A percentile compares a stretch with the other conserved stretches of the same genome.
These are phyloP conservation scores for Polyommatus iphigenia DNA, from an alignment of 2,888 invertebrate genomes.

Conservation along the genomic window DNA sequence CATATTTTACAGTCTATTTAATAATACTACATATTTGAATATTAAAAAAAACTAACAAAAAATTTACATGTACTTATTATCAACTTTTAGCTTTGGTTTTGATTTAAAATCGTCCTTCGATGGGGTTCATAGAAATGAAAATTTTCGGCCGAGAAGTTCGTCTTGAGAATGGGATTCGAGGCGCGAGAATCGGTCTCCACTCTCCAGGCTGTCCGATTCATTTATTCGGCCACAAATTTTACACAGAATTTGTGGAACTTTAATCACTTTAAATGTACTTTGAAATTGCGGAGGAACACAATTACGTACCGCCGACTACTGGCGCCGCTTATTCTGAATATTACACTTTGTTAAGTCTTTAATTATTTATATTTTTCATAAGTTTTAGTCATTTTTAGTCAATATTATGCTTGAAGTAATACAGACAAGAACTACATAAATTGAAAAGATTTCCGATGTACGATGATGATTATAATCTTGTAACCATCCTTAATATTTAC, in stretches of 20 bases:
- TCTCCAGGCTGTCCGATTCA: conserved; percentile 7
- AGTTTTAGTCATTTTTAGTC: background rate
- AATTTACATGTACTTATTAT: too few relatives aligned
- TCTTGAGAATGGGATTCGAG: background rate
- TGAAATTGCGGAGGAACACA: conserved; percentile 8
- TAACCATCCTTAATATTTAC: too few relatives aligned
- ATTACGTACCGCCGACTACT: conserved; percentile 1
- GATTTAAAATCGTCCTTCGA: too few relatives aligned
- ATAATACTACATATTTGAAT: too few relatives aligned
- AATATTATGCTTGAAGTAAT: background rate
- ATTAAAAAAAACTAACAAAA: too few relatives aligned
- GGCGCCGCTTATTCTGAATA: background rate
- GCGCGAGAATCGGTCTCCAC: background rate
- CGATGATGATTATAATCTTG: too few relatives aligned
- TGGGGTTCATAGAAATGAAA: too few relatives aligned
- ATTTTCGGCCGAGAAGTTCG: too few relatives aligned
- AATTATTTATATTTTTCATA: background rate
- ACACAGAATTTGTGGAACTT: conserved; percentile 15
- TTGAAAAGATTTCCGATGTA: background rate
- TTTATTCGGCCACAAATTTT: conserved; percentile 12
- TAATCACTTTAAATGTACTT: conserved; percentile 21
- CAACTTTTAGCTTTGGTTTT: too few relatives aligned
- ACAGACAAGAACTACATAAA: background rate
- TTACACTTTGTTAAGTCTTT: background rate
- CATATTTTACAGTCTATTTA: too few relatives aligned